These are phyloP conservation scores for Telmatochromis sp. DNA, from an alignment of 2,113 vertebrate species.

Conservation along the genomic window DNA sequence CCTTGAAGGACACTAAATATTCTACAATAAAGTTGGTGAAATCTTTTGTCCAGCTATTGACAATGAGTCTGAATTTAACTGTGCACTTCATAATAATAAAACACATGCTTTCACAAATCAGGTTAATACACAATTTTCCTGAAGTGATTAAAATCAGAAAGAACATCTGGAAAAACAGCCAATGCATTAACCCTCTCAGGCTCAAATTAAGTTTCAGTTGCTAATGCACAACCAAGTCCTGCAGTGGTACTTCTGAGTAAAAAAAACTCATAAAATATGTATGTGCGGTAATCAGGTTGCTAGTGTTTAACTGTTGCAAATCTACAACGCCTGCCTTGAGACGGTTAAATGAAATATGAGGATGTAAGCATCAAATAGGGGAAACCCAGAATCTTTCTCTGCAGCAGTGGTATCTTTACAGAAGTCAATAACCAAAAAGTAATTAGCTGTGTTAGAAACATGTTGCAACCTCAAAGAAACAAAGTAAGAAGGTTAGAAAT, in stretches of 20 bases:
- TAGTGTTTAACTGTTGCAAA: neutral
- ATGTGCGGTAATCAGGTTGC: neutral
- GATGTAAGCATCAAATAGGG: neutral
- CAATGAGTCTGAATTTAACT: neutral
- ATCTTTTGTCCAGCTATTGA: neutral
- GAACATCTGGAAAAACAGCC: neutral
- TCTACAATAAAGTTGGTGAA: neutral
- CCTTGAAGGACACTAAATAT: neutral
- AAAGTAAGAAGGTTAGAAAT: neutral
- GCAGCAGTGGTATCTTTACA: neutral
- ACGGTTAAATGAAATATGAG: neutral
- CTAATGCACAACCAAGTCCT: neutral
- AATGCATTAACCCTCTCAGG: neutral
- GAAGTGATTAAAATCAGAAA: neutral
- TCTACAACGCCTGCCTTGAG: neutral
- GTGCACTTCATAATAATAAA: neutral
- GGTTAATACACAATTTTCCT: neutral
- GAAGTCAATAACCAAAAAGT: neutral
- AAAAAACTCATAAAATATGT: neutral
- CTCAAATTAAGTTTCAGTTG: neutral
- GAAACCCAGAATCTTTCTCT: neutral
- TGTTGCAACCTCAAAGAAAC: neutral
- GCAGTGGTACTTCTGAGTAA: fast-evolving
- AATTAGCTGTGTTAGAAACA: neutral
- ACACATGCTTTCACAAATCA: neutral